Base-by-base conservation (phyloP, 2,113 vertebrate species). In the Pelecanus crispus region DNA sequence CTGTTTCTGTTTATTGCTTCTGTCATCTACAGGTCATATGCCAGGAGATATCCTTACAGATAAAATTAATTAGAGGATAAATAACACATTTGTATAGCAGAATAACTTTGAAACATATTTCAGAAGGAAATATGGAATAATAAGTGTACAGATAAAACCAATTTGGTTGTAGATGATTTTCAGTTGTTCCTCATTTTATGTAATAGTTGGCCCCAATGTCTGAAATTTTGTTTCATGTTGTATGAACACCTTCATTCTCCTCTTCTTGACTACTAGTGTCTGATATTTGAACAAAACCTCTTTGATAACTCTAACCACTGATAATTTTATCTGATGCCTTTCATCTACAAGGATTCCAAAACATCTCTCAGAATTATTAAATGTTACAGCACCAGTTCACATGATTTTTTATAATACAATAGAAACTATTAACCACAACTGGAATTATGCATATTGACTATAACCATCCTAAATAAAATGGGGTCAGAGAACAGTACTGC, bases 161-260 rank as follows among this genome's bases (percentile, higher is more conserved):
- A 9, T 13, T 86, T 88, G 14, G 2, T 65, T 93, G 29, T 13
- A 38, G 13, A 5, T 72, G 11, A 42, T 67, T 81, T 91, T 89
- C 45, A 78, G 14, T 6, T 90, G 7, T 80, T 92, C 73, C 9
- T 68, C 22, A 26, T 65, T 86, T 87, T 79, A n/a, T 45, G 22
- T 50, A 62, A 40, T 13, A 62, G 26, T 83, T 3, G 8, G 7
- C 8, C 25, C 3, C 49, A 49, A 45, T 1, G 49, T 17, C 5
- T 70, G 42, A 79, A 49, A 65, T 56, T 66, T 49, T 74, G 6
- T 79, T 85, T 92, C 1, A 0, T 53, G 3, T 58, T 44, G 6
- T 19, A 56, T 0, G 0, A 12, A n/a, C 8, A 26, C 4, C 7
- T 81, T 91, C 17, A 19, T n/a, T 49, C 29, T 44, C 2, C 7